Evolutionary conservation across 2,888 invertebrate genomes (phyloP), one percentile per base, ranked within the genome.

Genomic region (Aspidiotus destructor): DNA sequence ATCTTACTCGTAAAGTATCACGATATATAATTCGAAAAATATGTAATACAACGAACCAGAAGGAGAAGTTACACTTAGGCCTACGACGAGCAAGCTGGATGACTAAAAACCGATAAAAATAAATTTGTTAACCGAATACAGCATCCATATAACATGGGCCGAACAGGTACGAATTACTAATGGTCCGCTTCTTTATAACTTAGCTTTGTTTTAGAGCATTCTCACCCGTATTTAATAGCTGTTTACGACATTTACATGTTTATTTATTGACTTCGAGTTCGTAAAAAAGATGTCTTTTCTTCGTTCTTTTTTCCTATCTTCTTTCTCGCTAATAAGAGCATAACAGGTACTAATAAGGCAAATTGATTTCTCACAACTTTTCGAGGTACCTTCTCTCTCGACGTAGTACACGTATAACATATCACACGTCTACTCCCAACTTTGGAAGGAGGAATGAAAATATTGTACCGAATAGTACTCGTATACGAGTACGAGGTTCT

Each of bases 301-400:
- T 52, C 52, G n/a, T 11, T n/a, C 52, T 54, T 15, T 9, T 16
- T 16, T 54, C 11, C 13, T 52, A 9, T 54, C 28, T 28, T 28
- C 28, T 28, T 28, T 28, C 48, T 63, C 54, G 52, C 54, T 63
- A 63, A 67, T 67, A 48, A 67, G 67, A 67, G 60, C 67, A 64
- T 15, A 17, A 52, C n/a, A 58, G 67, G 60, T 67, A 67, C 67
- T 67, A 67, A 67, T 67, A 67, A 58, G 67, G 67, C 67, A 67
- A 67, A 67, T 67, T 67, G 67, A 67, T 67, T 67, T 67, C 67
- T 67, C 67, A 67, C 67, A 67, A 67, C 67, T 60, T 67, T 67
- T 67, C 60, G 60, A 48, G 60, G 60, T 60, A 65, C 41, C 57
- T 58, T 42, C 42, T 64, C 55, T 53, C n/a, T n/a, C n/a, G n/a